Conservation (phyloP, 35 echinoderm and acorn worm species). For the Apostichopus japonicus region DNA sequence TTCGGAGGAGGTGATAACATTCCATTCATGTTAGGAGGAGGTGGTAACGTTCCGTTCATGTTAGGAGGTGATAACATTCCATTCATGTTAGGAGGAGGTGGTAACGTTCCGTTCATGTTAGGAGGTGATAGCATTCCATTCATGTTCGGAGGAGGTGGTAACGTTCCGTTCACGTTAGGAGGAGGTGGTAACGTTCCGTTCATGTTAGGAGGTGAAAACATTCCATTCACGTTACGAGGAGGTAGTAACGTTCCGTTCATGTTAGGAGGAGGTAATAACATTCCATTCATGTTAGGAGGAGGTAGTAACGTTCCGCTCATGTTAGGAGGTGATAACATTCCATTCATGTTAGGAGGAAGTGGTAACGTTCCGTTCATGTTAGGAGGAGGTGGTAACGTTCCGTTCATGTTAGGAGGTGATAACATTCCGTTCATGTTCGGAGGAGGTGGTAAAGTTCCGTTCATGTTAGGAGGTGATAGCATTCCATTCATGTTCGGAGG, state of each 20-base stretch:
- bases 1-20: background rate
- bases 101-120: background rate
- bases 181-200: background rate
- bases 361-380: background rate
- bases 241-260: background rate
- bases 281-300: background rate
- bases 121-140: background rate
- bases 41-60: background rate
- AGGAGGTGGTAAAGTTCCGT: background rate
- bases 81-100: background rate
- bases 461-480: background rate
- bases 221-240: background rate
- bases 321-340: background rate
- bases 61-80: background rate
- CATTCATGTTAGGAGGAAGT: background rate
- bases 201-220: background rate
- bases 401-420: background rate
- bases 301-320: too few species aligned
- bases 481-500: background rate
- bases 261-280: background rate
- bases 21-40: background rate
- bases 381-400: background rate
- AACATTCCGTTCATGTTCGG: background rate
- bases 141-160: background rate
- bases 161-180: background rate